Evolutionary conservation across 2,113 vertebrate genomes (phyloP), one percentile per base, ranked within the genome.

Genomic region (Microtus richardsoni): DNA sequence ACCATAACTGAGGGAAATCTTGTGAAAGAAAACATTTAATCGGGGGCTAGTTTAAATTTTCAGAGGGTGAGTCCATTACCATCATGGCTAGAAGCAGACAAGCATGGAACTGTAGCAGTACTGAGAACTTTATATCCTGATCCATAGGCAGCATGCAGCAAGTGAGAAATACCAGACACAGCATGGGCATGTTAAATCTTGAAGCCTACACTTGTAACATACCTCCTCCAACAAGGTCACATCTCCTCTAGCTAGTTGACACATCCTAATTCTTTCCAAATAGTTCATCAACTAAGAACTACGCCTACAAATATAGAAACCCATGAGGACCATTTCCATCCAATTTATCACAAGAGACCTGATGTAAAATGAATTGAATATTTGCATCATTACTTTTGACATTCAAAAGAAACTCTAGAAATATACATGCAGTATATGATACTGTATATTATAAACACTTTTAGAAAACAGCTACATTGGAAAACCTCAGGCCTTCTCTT

Each of bases 321-420:
- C 16, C 33, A 52, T 78, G 30, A 2, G 47, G 28, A 30, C 14
- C 4, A 78, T 78, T 49, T 78, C 33, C 44, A 49, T 33, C 75
- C 26, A 47, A 33, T 3, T 14, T 13, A 33, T 47, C 30, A 52
- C 14, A 78, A 16, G 17, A 36, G 16, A 19, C 47, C 13, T 30
- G 44, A 52, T 78, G 7, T 33, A 78, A 52, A 33, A 21, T 26
- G 71, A 92, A 58, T 33, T 93, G 11, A 30, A 73, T 93, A 87
- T 83, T 17, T 73, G 36, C 22, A 83, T 54, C 21, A 26, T 93
- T 82, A 1, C 1, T 85, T 82, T 96, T 89, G 1, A 39, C n/a
- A 95, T 75, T 89, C 4, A 83, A 89, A 39, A 62, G 54, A 49
- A 93, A 36, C 6, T 54, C 6, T 62, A 64, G 62, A 95, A 94